Evolutionary conservation across 1,140 invertebrate genomes (phyloP).

Genomic region (Oedothorax gibbosus): DNA sequence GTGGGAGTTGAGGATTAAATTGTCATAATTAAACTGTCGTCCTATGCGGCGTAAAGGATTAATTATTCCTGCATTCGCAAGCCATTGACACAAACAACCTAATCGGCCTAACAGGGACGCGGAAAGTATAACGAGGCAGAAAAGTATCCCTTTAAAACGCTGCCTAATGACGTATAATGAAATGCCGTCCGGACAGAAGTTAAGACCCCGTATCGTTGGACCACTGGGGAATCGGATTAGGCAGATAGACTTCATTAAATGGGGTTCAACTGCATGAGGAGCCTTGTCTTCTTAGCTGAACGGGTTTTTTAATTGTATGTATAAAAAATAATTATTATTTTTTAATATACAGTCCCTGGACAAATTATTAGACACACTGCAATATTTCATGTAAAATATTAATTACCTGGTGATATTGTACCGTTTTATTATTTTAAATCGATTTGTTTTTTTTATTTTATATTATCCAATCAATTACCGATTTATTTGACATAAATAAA

Average conservation of each 20-base stretch:
- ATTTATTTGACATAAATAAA: too few relatives aligned
- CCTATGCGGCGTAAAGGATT: background rate
- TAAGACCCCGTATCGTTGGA: background rate
- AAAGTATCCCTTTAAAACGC: slow-evolving; percentile 6
- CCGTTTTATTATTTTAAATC: too few relatives aligned
- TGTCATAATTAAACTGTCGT: slow-evolving; percentile 8
- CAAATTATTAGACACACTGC: too few relatives aligned
- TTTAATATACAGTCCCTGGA: too few relatives aligned
- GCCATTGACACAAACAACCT: background rate
- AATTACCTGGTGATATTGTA: too few relatives aligned
- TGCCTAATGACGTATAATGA: slow-evolving; percentile 3
- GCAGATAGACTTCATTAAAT: background rate
- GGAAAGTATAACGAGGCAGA: background rate
- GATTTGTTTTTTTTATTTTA: too few relatives aligned
- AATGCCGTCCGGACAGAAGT: background rate
- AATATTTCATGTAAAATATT: too few relatives aligned
- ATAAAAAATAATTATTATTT: too few relatives aligned
- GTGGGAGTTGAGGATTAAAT: background rate
- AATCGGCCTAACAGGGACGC: background rate
- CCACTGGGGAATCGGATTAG: background rate
- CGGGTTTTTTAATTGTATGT: too few relatives aligned
- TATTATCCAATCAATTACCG: too few relatives aligned
- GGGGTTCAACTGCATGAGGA: background rate
- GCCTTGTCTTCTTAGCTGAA: too few relatives aligned
- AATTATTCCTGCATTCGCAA: background rate